A percentile compares a stretch with the other conserved stretches of the same genome.
phyloP scores from a whole-genome alignment of 2,113 vertebrate genomes.

The Acrocephalus arundinaceus region DNA sequence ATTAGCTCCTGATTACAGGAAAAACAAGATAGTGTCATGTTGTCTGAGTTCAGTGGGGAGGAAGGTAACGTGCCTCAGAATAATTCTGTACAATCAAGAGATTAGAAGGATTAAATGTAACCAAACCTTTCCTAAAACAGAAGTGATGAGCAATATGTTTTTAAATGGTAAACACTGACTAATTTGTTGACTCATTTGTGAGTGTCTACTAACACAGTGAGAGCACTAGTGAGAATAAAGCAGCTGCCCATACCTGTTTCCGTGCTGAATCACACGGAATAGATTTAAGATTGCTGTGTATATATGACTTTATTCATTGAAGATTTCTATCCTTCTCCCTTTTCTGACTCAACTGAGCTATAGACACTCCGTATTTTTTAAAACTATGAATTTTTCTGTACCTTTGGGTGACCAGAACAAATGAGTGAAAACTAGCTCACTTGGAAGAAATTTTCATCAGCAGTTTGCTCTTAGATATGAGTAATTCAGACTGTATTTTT shows the following conservation, averaged over 20 bases:
- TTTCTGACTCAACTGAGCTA: not conserved
- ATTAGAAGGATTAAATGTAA: conserved; percentile 14
- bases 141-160: not conserved
- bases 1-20: conserved; percentile 21
- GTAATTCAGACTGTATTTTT: not conserved
- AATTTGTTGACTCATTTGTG: conserved; percentile 6
- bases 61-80: conserved; percentile 6
- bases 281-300: not conserved
- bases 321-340: not conserved
- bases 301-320: not conserved
- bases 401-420: not conserved
- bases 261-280: not conserved
- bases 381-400: not conserved
- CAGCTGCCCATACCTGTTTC: not conserved
- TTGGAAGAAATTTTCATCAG: not conserved
- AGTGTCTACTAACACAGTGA: not conserved
- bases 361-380: not conserved
- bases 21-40: conserved; percentile 43
- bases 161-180: not conserved
- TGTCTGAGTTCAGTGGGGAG: conserved; percentile 3
- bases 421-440: not conserved
- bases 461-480: not conserved
- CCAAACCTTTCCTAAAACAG: conserved; percentile 15
- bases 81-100: conserved; percentile 30
- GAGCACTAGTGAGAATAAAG: not conserved